Evolutionary conservation across 1,140 invertebrate genomes (phyloP).

Genomic region (Euura lappo): DNA sequence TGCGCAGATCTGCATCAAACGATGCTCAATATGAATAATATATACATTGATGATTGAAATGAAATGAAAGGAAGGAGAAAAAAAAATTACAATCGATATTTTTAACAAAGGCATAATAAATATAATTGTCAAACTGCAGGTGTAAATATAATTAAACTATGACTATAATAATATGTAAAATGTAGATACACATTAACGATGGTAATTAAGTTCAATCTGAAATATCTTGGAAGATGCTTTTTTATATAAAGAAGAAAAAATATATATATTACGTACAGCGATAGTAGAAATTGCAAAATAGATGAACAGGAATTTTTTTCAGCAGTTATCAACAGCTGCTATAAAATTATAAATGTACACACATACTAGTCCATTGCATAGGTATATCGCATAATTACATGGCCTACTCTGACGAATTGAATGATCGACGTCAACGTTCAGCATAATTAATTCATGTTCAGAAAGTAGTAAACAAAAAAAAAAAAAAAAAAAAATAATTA

Average conservation of each 20-base stretch:
- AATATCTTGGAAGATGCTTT: conserved; percentile 16
- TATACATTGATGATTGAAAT: conserved; percentile 15
- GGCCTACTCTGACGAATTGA: not conserved
- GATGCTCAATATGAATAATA: not conserved
- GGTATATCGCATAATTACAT: not conserved
- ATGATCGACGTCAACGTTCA: not conserved
- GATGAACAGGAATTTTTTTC: not conserved
- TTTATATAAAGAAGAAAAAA: conserved; percentile 15
- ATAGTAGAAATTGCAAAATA: not conserved
- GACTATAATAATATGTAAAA: conserved; percentile 15
- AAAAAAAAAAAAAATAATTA: conserved; percentile 9
- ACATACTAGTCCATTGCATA: not conserved
- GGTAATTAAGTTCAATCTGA: conserved; percentile 8
- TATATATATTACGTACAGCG: not conserved
- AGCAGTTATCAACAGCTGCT: too few species aligned
- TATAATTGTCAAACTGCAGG: conserved; percentile 7
- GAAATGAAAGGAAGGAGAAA: not conserved
- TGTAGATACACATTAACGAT: conserved; percentile 17
- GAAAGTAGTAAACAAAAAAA: conserved; percentile 30
- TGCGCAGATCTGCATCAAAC: too few species aligned
- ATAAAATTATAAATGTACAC: not conserved
- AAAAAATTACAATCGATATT: conserved; percentile 50
- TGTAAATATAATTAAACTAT: conserved; percentile 24
- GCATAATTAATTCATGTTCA: not conserved
- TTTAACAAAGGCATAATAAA: conserved; percentile 42